phyloP scores from a whole-genome alignment of 2,113 vertebrate genomes.

The Hemicordylus capensis region DNA sequence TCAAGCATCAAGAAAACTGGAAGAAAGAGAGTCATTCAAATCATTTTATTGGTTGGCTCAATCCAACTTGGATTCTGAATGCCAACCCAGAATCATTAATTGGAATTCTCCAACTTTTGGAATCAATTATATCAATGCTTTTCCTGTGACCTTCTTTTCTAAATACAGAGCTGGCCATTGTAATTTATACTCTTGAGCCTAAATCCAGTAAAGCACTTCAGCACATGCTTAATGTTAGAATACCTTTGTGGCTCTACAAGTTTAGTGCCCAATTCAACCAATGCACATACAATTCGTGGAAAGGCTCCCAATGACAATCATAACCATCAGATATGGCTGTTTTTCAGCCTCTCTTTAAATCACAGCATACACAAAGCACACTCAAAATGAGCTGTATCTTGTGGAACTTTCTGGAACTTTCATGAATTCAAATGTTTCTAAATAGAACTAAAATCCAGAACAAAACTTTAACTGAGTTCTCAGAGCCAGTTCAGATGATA shows the following conservation, averaged over 20 bases:
- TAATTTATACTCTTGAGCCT: neutral
- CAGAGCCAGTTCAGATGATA: too few relatives aligned
- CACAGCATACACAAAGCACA: slow-evolving; percentile 1
- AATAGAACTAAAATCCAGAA: neutral
- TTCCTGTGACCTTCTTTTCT: neutral
- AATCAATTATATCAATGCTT: slow-evolving; percentile 3
- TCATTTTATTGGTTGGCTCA: slow-evolving; percentile 12
- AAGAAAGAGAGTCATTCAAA: slow-evolving; percentile 1
- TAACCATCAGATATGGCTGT: slow-evolving; percentile 7
- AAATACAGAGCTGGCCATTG: neutral
- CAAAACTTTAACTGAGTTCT: too few relatives aligned
- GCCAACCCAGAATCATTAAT: neutral
- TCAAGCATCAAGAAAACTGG: neutral
- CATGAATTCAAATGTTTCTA: slow-evolving; percentile 29
- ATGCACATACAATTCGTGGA: slow-evolving; percentile 9
- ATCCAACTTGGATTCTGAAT: slow-evolving; percentile 1
- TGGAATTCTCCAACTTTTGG: neutral
- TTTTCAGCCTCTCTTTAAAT: slow-evolving; percentile 9
- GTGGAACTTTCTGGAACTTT: slow-evolving; percentile 1
- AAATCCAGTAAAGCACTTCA: slow-evolving; percentile 2
- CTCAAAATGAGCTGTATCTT: neutral
- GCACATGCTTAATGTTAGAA: slow-evolving; percentile 3
- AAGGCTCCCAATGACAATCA: slow-evolving; percentile 2
- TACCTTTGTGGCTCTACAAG: slow-evolving; percentile 4
- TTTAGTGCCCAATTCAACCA: neutral